phyloP scores from a whole-genome alignment of 1,140 invertebrate genomes.

The Magallana angulata region DNA sequence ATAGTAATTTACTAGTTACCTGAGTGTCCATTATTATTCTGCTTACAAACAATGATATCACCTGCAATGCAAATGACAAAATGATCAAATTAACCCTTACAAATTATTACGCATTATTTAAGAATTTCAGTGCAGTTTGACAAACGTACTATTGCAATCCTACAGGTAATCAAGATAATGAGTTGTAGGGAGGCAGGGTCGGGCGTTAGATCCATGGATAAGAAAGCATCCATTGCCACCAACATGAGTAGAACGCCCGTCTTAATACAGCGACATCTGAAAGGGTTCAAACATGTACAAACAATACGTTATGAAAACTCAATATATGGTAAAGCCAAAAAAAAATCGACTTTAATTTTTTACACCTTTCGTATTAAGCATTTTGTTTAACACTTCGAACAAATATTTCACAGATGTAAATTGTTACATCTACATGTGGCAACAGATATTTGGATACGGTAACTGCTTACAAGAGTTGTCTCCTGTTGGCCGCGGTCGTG shows the following conservation, averaged over 20 bases:
- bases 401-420: too few relatives aligned
- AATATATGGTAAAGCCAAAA: too few relatives aligned
- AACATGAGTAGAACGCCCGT: not conserved
- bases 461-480: not conserved
- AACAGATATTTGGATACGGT: too few relatives aligned
- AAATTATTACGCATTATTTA: too few relatives aligned
- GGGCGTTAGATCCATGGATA: not conserved
- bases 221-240: constrained; percentile 3
- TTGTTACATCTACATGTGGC: too few relatives aligned
- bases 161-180: not conserved
- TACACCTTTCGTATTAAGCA: too few relatives aligned
- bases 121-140: not conserved
- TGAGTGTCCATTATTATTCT: not conserved
- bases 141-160: not conserved
- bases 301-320: too few relatives aligned
- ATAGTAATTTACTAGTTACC: not conserved
- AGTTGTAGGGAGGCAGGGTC: not conserved
- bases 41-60: not conserved
- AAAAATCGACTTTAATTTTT: too few relatives aligned
- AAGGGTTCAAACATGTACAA: not conserved
- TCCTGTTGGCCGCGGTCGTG: not conserved
- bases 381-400: too few relatives aligned
- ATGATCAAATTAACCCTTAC: too few relatives aligned
- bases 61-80: not conserved
- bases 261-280: not conserved